These are phyloP conservation scores for Ophiodon elongatus DNA, from an alignment of 2,113 vertebrate genomes.

Conservation along the genomic window DNA sequence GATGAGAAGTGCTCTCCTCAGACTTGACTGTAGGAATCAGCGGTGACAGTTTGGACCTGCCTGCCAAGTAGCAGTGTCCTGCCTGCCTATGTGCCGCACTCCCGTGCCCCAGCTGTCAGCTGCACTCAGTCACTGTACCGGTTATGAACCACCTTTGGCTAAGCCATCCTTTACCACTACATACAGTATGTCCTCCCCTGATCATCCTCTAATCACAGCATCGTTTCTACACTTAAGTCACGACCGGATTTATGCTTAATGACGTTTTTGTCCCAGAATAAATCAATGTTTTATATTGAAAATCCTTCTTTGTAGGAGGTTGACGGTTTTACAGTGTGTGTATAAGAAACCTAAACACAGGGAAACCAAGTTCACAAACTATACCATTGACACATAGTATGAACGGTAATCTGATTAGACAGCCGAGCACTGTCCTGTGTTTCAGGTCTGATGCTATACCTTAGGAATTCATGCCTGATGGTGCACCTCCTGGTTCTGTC, in stretches of 20 bases:
- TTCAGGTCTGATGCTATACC: constrained; percentile 52
- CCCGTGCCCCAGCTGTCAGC: constrained; percentile 79
- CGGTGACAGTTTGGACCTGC: constrained; percentile 78
- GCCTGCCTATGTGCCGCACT: constrained; percentile 62
- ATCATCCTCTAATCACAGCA: constrained; percentile 30
- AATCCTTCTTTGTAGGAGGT: not conserved
- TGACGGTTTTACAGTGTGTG: too few species aligned
- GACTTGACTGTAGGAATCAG: constrained; percentile 65
- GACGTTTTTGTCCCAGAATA: not conserved
- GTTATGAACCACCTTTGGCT: constrained; percentile 75
- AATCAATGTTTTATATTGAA: not conserved
- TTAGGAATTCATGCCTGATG: constrained; percentile 81
- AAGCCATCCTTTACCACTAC: constrained; percentile 18
- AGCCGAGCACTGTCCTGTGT: constrained; percentile 57
- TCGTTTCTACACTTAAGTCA: not conserved
- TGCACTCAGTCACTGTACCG: constrained; percentile 75
- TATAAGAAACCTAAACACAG: constrained; percentile 19
- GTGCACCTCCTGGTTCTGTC: constrained; percentile 75
- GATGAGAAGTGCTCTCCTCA: constrained; percentile 66
- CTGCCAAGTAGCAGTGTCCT: constrained; percentile 76
- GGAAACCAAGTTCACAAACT: constrained; percentile 2
- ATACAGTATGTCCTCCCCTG: not conserved
- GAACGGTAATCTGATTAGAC: constrained; percentile 55
- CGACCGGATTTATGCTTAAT: not conserved
- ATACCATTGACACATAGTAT: not conserved